A percentile compares a stretch with the other conserved stretches of the same genome.
Evolutionary conservation across 2,797 vertebrate genomes (phyloP).

Genomic region (Myotis pilosus): DNA sequence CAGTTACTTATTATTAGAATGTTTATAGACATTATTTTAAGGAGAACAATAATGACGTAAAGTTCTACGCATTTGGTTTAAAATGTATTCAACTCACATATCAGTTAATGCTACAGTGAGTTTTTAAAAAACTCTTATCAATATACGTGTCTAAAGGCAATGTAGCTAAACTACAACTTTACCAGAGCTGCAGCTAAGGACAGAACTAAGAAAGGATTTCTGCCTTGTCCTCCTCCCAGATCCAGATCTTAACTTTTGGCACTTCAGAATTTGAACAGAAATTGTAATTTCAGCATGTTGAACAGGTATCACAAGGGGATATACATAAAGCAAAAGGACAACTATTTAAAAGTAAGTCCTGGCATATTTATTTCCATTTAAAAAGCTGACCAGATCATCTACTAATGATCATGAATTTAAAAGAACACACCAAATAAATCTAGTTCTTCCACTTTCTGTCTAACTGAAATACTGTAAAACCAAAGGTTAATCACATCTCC

Average conservation of each 20-base stretch:
- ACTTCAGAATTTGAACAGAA: constrained; percentile 61
- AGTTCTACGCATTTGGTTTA: constrained; percentile 52
- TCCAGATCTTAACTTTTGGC: constrained; percentile 61
- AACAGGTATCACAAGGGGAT: constrained; percentile 69
- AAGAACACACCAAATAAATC: constrained; percentile 50
- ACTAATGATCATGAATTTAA: constrained; percentile 77
- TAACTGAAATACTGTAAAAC: constrained; percentile 73
- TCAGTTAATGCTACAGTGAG: constrained; percentile 59
- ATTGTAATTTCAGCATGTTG: constrained; percentile 64
- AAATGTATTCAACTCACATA: constrained; percentile 67
- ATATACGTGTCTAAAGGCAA: constrained; percentile 60
- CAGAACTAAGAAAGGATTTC: constrained; percentile 65
- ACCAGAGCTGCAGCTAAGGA: constrained; percentile 60
- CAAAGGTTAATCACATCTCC: constrained; percentile 65
- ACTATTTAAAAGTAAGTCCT: constrained; percentile 69
- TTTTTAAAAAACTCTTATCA: constrained; percentile 73
- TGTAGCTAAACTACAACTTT: constrained; percentile 72
- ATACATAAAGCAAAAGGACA: constrained; percentile 66
- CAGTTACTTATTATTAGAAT: constrained; percentile 74
- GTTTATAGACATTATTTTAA: constrained; percentile 68
- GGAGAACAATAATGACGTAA: constrained; percentile 68
- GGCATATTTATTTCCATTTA: constrained; percentile 68
- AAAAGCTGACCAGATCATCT: constrained; percentile 72
- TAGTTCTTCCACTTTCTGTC: constrained; percentile 71
- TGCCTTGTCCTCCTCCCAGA: constrained; percentile 64